Base-by-base conservation (phyloP, 2,113 vertebrate genomes). In the Microtus montanus region DNA sequence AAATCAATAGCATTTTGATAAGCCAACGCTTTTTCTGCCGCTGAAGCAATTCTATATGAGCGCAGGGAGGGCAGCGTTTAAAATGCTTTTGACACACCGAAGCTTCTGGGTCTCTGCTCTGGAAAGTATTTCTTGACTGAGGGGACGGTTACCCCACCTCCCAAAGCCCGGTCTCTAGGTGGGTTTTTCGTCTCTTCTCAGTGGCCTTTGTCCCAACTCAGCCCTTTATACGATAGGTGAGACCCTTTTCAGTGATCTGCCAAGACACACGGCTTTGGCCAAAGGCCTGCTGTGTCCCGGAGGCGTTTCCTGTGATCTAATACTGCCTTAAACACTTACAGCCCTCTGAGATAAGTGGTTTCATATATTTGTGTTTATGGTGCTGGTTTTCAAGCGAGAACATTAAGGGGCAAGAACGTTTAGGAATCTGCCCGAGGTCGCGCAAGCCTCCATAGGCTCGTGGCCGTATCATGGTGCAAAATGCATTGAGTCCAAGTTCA, bases 1-100 rank as follows among this genome's bases (percentile, higher is more conserved):
- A 78, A 92, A 92, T 93, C 88, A 95, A 68, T 87, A 96, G 33
- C 70, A 15, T 95, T 96, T 96, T 92, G 77, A 84, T 78, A 87
- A 87, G 74, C 73, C 49, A n/a, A 58, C 0, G 5, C 64, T 95
- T 91, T 75, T 87, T 94, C 58, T 91, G 71, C 64, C 52, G 38
- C 33, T 63, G 71, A 96, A 94, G 91, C 79, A 93, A 63, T 79
- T 35, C 28, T 35, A 19, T 84, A 7, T 38, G 71, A 66, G 24
- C 66, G 6, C 35, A 89, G 61, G 0, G 26, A 89, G 63, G 78
- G 78, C 83, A 92, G 47, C 78, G 80, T 87, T 95, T 89, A 47
- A 94, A 95, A 92, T 85, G 89, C 79, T 85, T 97, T 94, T 26
- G 58, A 71, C 66, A n/a, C 22, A 78, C 63, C 92, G 90, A 94